Evolutionary conservation across 2,888 invertebrate genomes (phyloP).

Genomic region (Melieria picta): DNA sequence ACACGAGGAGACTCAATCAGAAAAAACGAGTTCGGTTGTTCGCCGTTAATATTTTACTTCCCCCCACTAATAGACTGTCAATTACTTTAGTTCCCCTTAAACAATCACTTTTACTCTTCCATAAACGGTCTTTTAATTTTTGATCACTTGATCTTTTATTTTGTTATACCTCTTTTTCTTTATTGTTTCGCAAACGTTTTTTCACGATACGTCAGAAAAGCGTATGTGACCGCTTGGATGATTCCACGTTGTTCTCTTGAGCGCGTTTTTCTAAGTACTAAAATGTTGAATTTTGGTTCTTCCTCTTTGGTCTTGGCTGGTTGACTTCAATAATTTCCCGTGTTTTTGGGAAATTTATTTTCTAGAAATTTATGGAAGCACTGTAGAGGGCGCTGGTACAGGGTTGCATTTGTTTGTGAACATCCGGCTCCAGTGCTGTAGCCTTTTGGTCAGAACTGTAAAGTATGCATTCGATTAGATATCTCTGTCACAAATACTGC

Average conservation of each 20-base stretch:
- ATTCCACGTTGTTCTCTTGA: slow-evolving; percentile 37
- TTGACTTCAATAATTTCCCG: slow-evolving; percentile 21
- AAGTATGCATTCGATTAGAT: too few relatives aligned
- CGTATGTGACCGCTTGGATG: slow-evolving; percentile 1
- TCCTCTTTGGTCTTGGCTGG: slow-evolving; percentile 22
- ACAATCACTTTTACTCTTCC: too few relatives aligned
- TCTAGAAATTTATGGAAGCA: slow-evolving; percentile 44
- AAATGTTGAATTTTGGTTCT: slow-evolving; percentile 25
- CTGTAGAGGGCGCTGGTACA: slow-evolving; percentile 29
- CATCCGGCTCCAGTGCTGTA: too few relatives aligned
- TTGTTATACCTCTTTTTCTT: background rate
- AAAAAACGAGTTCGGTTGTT: too few relatives aligned
- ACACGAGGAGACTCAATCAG: too few relatives aligned
- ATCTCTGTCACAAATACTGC: too few relatives aligned
- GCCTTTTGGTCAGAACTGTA: too few relatives aligned
- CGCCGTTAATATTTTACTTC: too few relatives aligned
- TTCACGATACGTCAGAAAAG: background rate
- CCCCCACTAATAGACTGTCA: too few relatives aligned
- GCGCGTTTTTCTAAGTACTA: slow-evolving; percentile 46
- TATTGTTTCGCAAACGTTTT: background rate
- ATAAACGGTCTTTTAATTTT: too few relatives aligned
- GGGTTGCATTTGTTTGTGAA: background rate
- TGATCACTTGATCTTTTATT: background rate
- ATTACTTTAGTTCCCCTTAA: too few relatives aligned
- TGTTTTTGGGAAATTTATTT: slow-evolving; percentile 32